Base-by-base conservation (phyloP, 2,113 vertebrate genomes). In the Pampusana beccarii region DNA sequence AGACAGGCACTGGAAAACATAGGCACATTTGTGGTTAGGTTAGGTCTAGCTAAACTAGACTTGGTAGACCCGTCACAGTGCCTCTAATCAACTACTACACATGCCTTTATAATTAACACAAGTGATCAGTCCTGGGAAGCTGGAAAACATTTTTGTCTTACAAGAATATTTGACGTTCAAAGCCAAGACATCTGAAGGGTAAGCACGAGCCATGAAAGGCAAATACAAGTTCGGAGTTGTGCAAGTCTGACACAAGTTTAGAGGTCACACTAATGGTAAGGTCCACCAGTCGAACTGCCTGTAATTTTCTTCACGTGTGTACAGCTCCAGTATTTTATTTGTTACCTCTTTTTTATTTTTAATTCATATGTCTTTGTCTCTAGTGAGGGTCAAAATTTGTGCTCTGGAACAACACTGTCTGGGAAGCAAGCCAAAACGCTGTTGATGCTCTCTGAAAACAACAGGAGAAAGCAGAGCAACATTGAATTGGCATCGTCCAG, bases 351-450 rank as follows among this genome's bases (percentile, higher is more conserved):
- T 75, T 93, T 80, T 46, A 36, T 83, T 95, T 95, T 94, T 66
- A 50, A 66, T 95, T 89, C 64, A 21, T 66, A 79, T 79, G 58
- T 80, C 56, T 88, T 88, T 94, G 65, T 80, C 69, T 81, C 48
- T 75, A 70, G 72, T 70, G 65, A 94, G 94, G 86, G 86, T 95
- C 93, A 84, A 80, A 91, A 91, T 92, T 65, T 79, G 77, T 91
- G 25, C 83, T 95, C 70, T 91, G 94, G 72, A 96, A 83, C 29
- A 94, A 92, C 90, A 60, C 5, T 94, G 16, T 70, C 88, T 96
- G 87, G 93, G 92, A 96, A 97, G 31, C 16, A 75, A 94, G 95
- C 91, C 93, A 96, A 95, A 95, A 89, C 34, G 34, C 48, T 81
- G 83, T n/a, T 93, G 92, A 88, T 82, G 83, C 40, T 94, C 58